A percentile compares a stretch with the other conserved stretches of the same genome.
phyloP scores from a whole-genome alignment of 2,888 invertebrate genomes.

The Tenthredo livida region DNA sequence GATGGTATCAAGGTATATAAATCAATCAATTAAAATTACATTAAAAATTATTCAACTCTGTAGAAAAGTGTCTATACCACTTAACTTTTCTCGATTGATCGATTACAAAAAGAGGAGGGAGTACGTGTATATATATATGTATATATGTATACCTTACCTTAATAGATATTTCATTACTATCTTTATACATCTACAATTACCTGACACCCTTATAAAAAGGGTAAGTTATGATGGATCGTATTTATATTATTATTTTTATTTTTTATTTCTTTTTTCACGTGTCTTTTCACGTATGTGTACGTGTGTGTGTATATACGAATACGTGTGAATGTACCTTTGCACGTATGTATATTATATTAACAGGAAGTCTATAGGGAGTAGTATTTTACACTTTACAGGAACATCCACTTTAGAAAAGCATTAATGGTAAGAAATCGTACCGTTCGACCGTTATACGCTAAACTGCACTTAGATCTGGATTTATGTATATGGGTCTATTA shows the following conservation, averaged over 20 bases:
- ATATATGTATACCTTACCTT: neutral
- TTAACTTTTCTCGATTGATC: neutral
- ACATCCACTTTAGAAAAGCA: conserved; percentile 39
- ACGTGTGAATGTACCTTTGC: neutral
- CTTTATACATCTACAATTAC: neutral
- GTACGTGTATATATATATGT: neutral
- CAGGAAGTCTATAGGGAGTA: neutral
- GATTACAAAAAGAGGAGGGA: neutral
- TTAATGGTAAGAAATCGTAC: conserved; percentile 50
- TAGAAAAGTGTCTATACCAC: neutral
- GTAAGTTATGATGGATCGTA: neutral
- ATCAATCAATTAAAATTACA: neutral
- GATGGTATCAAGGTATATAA: neutral
- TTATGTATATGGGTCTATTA: conserved; percentile 52
- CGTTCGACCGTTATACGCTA: conserved; percentile 40
- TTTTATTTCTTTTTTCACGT: too few relatives aligned
- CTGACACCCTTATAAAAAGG: neutral
- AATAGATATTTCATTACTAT: neutral
- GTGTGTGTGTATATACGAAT: neutral
- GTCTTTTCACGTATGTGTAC: neutral
- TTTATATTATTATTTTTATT: neutral
- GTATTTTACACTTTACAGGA: neutral
- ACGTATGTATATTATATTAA: too few relatives aligned
- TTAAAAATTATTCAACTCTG: neutral
- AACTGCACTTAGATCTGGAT: conserved; percentile 51